Percentiles rank a stretch among this genome's conserved stretches.
phyloP scores from a whole-genome alignment of 2,888 invertebrate genomes.

The Drepanosiphum platanoidis region DNA sequence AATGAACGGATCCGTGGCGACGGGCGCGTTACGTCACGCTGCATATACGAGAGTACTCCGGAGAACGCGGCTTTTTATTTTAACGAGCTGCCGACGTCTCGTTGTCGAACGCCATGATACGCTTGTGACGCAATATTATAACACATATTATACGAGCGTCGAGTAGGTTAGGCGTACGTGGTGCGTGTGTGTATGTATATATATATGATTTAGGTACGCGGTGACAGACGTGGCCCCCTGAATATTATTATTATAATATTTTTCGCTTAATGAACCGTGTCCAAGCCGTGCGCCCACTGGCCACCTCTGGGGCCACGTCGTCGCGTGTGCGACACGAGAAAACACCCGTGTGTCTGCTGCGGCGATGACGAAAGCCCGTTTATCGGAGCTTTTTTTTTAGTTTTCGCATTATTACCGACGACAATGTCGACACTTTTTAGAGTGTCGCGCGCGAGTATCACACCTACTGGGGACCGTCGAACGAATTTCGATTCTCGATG shows the following conservation, averaged over 20 bases:
- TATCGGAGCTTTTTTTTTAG: too few relatives aligned
- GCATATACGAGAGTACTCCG: neutral
- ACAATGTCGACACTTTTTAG: too few relatives aligned
- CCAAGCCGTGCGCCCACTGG: neutral
- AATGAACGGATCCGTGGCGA: neutral
- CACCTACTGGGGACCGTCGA: too few relatives aligned
- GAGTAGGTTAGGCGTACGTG: neutral
- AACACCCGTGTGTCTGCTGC: too few relatives aligned
- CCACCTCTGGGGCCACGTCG: neutral
- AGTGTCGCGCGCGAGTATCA: too few relatives aligned
- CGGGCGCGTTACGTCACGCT: slow-evolving; percentile 20
- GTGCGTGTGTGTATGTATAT: neutral
- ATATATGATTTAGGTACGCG: neutral
- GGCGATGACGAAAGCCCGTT: too few relatives aligned
- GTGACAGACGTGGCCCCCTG: slow-evolving; percentile 17
- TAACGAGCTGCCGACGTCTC: slow-evolving; percentile 13
- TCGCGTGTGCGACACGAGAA: neutral
- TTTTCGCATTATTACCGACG: too few relatives aligned
- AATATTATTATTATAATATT: neutral
- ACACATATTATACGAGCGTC: neutral
- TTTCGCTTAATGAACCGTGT: neutral
- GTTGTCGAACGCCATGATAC: neutral
- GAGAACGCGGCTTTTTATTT: neutral
- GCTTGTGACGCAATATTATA: slow-evolving; percentile 3
- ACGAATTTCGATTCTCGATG: too few relatives aligned